These are phyloP conservation scores for Microplitis manilae DNA, from an alignment of 2,888 invertebrate species.

Conservation along the genomic window DNA sequence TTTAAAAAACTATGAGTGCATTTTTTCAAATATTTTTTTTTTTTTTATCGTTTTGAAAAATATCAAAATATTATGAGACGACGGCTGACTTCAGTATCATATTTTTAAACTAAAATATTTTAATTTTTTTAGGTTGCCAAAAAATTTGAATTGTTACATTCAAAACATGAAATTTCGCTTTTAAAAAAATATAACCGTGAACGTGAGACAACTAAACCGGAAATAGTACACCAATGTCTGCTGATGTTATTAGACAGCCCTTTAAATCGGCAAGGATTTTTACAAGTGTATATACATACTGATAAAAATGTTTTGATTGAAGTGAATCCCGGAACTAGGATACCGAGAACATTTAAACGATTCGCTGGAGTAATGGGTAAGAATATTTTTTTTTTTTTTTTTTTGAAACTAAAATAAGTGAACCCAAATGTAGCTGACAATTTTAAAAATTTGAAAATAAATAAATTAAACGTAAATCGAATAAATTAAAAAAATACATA, in stretches of 20 bases:
- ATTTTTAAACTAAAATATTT: too few relatives aligned
- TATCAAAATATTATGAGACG: too few relatives aligned
- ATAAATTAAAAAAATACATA: too few relatives aligned
- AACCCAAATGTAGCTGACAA: neutral
- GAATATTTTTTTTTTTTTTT: neutral
- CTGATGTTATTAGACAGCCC: constrained; percentile 98
- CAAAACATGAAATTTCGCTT: constrained; percentile 91
- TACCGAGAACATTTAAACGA: constrained; percentile 96
- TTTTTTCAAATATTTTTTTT: neutral
- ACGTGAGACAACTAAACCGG: constrained; percentile 92
- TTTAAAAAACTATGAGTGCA: constrained; percentile 13
- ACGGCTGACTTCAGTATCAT: too few relatives aligned
- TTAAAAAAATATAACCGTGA: constrained; percentile 90
- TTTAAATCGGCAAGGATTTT: constrained; percentile 92
- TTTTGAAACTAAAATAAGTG: neutral
- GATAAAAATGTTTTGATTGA: constrained; percentile 94
- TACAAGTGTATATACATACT: constrained; percentile 96
- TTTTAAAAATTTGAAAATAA: neutral
- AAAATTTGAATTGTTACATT: constrained; percentile 91
- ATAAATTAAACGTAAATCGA: neutral
- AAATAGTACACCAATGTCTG: constrained; percentile 97
- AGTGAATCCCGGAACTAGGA: constrained; percentile 96
- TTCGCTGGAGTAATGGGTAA: constrained; percentile 95
- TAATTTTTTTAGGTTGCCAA: constrained; percentile 80
- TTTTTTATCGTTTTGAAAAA: neutral